A percentile compares a stretch with the other conserved stretches of the same genome.
These are phyloP conservation scores for Sycobia sp. DNA, from an alignment of 1,140 invertebrate species.

Conservation along the genomic window DNA sequence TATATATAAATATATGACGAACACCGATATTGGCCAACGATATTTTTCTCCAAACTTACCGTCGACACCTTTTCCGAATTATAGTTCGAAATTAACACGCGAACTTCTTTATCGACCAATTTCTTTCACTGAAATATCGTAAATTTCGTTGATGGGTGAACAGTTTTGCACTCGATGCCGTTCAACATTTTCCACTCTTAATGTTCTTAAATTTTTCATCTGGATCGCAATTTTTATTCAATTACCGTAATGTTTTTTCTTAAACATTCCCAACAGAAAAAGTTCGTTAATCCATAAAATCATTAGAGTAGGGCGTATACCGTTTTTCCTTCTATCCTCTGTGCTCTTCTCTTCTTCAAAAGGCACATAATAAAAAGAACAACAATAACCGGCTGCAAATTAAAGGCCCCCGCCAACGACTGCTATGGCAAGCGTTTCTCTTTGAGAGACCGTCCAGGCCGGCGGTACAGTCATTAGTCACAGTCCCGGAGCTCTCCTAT, in stretches of 20 bases:
- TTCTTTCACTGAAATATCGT: neutral
- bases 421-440: neutral
- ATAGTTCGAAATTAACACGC: neutral
- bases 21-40: slow-evolving; percentile 1
- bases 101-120: neutral
- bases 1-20: neutral
- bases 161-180: neutral
- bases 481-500: no score
- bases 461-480: no score
- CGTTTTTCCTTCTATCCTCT: no score
- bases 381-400: no score
- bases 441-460: no score
- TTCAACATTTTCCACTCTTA: slow-evolving; percentile 1
- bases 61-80: neutral
- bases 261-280: no score
- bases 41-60: slow-evolving; percentile 5
- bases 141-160: neutral
- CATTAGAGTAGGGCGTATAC: no score
- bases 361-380: no score
- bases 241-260: no score
- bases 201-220: neutral
- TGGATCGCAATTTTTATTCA: neutral
- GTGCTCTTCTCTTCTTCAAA: no score
- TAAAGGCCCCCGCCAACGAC: neutral
- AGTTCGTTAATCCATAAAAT: no score